These are phyloP conservation scores for Theretra japonica DNA, from an alignment of 2,888 invertebrate species.

Conservation along the genomic window DNA sequence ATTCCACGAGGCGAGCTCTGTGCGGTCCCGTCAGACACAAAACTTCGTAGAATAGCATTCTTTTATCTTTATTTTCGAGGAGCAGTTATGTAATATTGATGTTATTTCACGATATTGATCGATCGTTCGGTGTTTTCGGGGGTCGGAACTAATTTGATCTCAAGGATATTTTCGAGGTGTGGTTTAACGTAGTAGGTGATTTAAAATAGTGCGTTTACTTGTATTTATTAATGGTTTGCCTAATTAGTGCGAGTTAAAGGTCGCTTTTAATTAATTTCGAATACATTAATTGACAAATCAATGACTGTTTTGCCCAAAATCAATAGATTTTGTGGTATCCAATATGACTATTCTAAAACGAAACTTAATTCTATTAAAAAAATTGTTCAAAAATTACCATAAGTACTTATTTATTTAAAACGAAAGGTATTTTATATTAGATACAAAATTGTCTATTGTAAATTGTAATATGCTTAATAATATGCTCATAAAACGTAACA, in stretches of 20 bases:
- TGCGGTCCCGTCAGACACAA: constrained; percentile 79
- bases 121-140: constrained; percentile 31
- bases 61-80: constrained; percentile 61
- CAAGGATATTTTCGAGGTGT: constrained; percentile 1
- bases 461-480: too few relatives aligned
- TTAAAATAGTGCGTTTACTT: neutral
- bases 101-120: constrained; percentile 46
- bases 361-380: too few relatives aligned
- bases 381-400: too few relatives aligned
- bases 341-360: too few relatives aligned
- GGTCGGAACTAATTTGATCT: constrained; percentile 20
- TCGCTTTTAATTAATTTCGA: too few relatives aligned
- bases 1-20: constrained; percentile 82
- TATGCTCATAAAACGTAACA: too few relatives aligned
- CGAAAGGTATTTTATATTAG: too few relatives aligned
- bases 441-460: too few relatives aligned
- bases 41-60: constrained; percentile 76
- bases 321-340: too few relatives aligned
- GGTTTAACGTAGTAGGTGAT: neutral
- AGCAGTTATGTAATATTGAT: constrained; percentile 56
- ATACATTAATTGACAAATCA: too few relatives aligned
- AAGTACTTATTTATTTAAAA: too few relatives aligned
- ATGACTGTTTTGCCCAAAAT: too few relatives aligned
- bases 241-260: neutral
- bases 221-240: neutral